phyloP scores from a whole-genome alignment of 2,113 vertebrate genomes.

The Syngnathus scovelli region DNA sequence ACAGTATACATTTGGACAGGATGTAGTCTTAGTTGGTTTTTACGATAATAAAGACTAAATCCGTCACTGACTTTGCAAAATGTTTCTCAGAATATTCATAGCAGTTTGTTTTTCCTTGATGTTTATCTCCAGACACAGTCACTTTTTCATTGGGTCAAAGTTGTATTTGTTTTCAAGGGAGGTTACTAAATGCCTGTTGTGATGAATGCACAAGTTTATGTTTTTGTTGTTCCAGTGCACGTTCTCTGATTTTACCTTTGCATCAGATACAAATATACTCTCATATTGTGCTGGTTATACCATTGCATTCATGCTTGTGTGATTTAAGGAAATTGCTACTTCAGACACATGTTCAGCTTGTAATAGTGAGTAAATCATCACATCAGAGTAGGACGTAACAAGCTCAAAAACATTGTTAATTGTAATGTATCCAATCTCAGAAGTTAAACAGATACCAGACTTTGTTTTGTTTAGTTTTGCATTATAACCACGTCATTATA shows the following conservation, averaged over 20 bases:
- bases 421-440: not conserved
- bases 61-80: conserved; percentile 7
- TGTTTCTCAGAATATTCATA: not conserved
- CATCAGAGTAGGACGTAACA: not conserved
- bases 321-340: not conserved
- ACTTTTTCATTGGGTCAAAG: not conserved
- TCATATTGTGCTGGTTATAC: conserved; percentile 9
- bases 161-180: conserved; percentile 2
- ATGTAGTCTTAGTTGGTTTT: not conserved
- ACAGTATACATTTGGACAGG: not conserved
- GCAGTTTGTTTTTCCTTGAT: not conserved
- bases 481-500: not conserved
- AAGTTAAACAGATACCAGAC: not conserved
- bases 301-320: conserved; percentile 1
- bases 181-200: not conserved
- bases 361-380: not conserved
- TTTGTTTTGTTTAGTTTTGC: conserved; percentile 1
- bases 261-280: conserved; percentile 8
- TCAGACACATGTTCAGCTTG: not conserved
- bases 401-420: not conserved
- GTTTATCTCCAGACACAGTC: not conserved
- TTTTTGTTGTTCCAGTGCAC: not conserved
- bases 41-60: not conserved
- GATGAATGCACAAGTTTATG: not conserved
- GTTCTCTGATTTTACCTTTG: conserved; percentile 7